Percentiles rank a stretch among this genome's conserved stretches.
Conservation (phyloP, 2,797 vertebrate species). For the Lithobates pipiens region DNA sequence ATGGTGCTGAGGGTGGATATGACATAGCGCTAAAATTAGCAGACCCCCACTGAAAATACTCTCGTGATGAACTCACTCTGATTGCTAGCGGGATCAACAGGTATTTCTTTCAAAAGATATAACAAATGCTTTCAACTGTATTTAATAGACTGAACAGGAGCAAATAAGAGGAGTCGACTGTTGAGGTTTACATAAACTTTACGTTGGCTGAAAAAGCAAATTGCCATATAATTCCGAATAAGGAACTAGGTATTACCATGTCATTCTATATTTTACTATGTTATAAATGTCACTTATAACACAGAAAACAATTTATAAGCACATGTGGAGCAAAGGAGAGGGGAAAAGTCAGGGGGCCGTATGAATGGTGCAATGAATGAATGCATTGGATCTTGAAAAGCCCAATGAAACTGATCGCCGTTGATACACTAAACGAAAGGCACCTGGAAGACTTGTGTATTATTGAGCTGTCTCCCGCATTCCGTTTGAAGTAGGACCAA, state of each 20-base stretch:
- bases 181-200: too few species aligned
- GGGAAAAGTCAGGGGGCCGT: not conserved
- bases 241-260: not conserved
- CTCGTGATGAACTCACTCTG: too few species aligned
- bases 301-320: not conserved
- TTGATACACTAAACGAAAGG: not conserved
- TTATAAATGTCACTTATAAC: not conserved
- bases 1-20: too few species aligned
- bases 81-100: too few species aligned
- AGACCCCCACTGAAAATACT: too few species aligned
- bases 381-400: not conserved
- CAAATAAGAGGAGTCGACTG: too few species aligned
- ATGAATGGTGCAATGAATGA: conserved; percentile 9
- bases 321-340: not conserved
- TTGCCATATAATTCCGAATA: not conserved
- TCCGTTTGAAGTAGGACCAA: conserved; percentile 57
- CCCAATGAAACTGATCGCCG: not conserved
- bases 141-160: too few species aligned
- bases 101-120: too few species aligned
- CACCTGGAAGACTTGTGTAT: conserved; percentile 34
- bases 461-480: conserved; percentile 51
- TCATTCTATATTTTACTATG: not conserved
- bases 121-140: too few species aligned
- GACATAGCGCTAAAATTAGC: too few species aligned
- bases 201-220: too few species aligned